Evolutionary conservation across 2,113 vertebrate genomes (phyloP), one percentile per base, ranked within the genome.

Genomic region (Arvicanthis niloticus): DNA sequence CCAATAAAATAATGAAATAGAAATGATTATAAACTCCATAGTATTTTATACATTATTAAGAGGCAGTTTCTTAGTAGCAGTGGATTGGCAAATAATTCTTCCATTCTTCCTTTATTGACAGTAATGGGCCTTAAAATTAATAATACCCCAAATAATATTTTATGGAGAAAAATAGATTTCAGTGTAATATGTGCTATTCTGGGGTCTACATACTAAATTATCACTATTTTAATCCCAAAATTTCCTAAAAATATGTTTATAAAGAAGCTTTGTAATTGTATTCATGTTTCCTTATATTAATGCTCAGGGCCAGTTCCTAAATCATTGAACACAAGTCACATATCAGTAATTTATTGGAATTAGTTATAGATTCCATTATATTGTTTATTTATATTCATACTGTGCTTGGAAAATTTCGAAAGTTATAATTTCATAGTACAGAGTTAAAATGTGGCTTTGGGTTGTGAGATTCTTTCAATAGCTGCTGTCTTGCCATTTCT

Each of bases 321-420:
- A 92, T 19, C 8, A 11, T 89, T 93, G 62, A 85, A 75, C 93
- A 72, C 80, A 96, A 89, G 51, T 78, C 91, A 72, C 34, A 85
- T 40, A 13, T 92, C 19, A 91, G 8, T 60, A 42, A 68, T 89
- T 85, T 22, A 70, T 51, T 95, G 87, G 5, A 19, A 91, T 89
- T 72, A 89, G 34, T 22, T 91, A 56, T 89, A 56, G 77, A 67
- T 93, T 82, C 3, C 90, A 67, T 75, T 82, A 70, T 13, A 51
- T 7, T 75, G 53, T 84, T 70, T 91, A 77, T 67, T 95, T 88
- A 76, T 34, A 89, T 29, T 29, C 15, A 26, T 82, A 75, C 12
- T 87, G 1, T 17, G 91, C n/a, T 94, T 95, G 7, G 21, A 31
- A 91, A 77, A 94, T 65, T 17, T 77, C 56, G 22, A 75, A 88